These are phyloP conservation scores for Copidosoma aretas DNA, from an alignment of 2,888 invertebrate species.

Conservation along the genomic window DNA sequence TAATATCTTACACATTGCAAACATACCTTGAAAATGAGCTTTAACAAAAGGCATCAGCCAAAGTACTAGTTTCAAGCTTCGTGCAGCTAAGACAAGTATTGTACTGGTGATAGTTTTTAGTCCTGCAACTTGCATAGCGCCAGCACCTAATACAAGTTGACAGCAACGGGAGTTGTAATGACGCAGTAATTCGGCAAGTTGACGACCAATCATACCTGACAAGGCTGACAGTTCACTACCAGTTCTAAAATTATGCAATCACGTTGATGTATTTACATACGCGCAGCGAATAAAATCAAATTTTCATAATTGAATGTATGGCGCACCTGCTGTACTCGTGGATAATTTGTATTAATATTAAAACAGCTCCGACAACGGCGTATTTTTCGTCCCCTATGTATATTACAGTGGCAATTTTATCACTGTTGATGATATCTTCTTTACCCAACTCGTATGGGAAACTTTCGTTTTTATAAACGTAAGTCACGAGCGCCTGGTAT, in stretches of 20 bases:
- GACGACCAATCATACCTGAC: constrained; percentile 80
- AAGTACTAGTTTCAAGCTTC: constrained; percentile 81
- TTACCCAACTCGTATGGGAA: constrained; percentile 61
- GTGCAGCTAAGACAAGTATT: constrained; percentile 85
- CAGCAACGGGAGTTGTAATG: constrained; percentile 89
- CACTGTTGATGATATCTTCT: constrained; percentile 55
- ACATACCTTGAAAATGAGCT: constrained; percentile 70
- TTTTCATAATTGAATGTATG: neutral
- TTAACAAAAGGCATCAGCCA: constrained; percentile 80
- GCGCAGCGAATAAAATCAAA: constrained; percentile 5
- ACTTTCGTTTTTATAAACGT: constrained; percentile 62
- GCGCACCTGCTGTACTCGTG: constrained; percentile 84
- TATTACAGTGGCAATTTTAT: constrained; percentile 57
- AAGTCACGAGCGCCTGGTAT: constrained; percentile 80
- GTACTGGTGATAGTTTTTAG: constrained; percentile 93
- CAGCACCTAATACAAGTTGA: constrained; percentile 94
- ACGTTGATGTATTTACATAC: neutral
- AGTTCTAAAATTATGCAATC: constrained; percentile 49
- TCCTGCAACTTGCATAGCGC: constrained; percentile 93
- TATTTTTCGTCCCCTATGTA: constrained; percentile 75
- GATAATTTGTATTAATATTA: constrained; percentile 87
- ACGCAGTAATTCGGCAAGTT: constrained; percentile 87
- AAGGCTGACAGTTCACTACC: constrained; percentile 73
- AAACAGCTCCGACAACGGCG: constrained; percentile 80
- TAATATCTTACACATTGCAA: neutral